phyloP scores from a whole-genome alignment of 2,113 vertebrate genomes.

The Anseranas semipalmata region DNA sequence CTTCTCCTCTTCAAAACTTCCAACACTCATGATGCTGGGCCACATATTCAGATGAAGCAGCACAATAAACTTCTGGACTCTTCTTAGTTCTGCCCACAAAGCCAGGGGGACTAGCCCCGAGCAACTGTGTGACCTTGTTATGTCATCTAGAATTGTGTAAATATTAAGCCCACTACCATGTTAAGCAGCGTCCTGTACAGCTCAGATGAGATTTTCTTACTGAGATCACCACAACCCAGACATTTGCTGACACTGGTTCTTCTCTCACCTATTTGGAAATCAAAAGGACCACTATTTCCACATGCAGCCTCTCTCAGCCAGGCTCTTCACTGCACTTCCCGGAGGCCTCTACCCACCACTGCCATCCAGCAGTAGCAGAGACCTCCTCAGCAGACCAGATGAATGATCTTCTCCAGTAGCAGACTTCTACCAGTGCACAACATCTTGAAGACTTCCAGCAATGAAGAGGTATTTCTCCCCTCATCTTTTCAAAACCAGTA shows the following conservation, averaged over 20 bases:
- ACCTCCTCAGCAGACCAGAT: neutral
- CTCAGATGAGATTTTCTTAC: neutral
- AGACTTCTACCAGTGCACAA: neutral
- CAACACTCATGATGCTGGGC: neutral
- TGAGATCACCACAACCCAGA: neutral
- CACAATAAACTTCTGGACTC: neutral
- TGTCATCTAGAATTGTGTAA: neutral
- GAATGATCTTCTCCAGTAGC: neutral
- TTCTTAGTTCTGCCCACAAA: neutral
- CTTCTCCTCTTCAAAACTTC: neutral
- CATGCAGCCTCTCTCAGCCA: neutral
- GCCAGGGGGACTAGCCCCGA: neutral
- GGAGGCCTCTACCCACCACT: neutral
- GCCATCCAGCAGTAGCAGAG: neutral
- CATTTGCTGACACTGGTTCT: neutral
- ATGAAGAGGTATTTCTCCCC: neutral
- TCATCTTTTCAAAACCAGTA: neutral
- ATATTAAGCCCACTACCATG: accelerated
- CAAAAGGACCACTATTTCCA: neutral
- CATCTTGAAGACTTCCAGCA: neutral
- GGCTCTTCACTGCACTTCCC: neutral
- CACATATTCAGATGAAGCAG: neutral
- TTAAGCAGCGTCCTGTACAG: neutral
- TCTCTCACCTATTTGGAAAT: neutral
- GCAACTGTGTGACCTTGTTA: neutral